Evolutionary conservation across 2,888 invertebrate species (phyloP), one percentile per base, ranked within the genome.

Genomic region (Dynastes grantii): DNA sequence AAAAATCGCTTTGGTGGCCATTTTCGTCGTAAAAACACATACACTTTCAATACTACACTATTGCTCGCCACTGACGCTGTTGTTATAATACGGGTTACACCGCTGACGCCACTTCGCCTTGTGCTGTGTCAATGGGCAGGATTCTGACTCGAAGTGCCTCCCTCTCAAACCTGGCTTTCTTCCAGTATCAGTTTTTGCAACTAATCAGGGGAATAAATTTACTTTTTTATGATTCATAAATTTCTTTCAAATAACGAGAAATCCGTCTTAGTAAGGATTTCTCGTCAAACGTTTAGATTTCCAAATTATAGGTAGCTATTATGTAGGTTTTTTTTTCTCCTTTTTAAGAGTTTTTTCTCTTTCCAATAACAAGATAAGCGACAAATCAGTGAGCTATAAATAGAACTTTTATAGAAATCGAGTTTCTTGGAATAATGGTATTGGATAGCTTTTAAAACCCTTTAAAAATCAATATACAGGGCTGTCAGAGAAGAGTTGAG

Each of bases 1-100:
- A 75, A 82, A 82, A 81, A 49, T 82, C 82, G 78, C 37, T 73
- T 77, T 67, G 81, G 82, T 81, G 81, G 83, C 83, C 83, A 83
- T 83, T 79, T 84, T 83, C 80, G 77, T 75, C 76, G 78, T 75
- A 80, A 79, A 79, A 76, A 79, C 80, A 76, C 73, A 78, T 67
- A 67, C 77, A 79, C 73, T 73, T 73, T 27, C 32, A 76, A 55
- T 53, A 76, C 55, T 45, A 58, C 58, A 70, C 58, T 70, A 51
- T 53, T 32, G 29, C 70, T 71, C 53, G 53, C 22, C 55, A 55
- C 55, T 37, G 27, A 55, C 61, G 40, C 45, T 16, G 32, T 32
- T 32, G 32, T 32, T 32, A 32, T 3, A 29, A 32, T 32, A 4
- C 32, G 32, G 13, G 45, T 45, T 73, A 73, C 11, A 37, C 22